phyloP scores from a whole-genome alignment of 1,140 invertebrate genomes.

The Zophobas atratus region DNA sequence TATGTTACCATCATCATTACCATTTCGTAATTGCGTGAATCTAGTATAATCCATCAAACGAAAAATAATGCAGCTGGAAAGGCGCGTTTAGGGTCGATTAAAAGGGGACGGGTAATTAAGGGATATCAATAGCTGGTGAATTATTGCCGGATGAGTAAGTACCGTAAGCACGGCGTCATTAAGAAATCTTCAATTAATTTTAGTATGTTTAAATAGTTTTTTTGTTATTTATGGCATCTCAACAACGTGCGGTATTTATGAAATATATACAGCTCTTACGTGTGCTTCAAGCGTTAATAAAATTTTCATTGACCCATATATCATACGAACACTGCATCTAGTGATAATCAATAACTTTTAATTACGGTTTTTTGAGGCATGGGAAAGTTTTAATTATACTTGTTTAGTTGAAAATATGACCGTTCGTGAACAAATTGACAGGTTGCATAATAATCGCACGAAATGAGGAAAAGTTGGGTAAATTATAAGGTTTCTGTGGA shows the following conservation, averaged over 20 bases:
- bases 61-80: neutral
- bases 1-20: too few species aligned
- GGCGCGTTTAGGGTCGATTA: neutral
- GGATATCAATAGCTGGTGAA: neutral
- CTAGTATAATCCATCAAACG: too few species aligned
- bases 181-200: slow-evolving; percentile 25
- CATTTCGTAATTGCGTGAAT: too few species aligned
- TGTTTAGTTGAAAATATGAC: neutral
- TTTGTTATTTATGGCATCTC: slow-evolving; percentile 27
- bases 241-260: slow-evolving; percentile 2
- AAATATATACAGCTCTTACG: neutral
- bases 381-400: slow-evolving; percentile 10
- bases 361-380: slow-evolving; percentile 1
- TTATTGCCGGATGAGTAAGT: slow-evolving; percentile 14
- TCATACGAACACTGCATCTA: neutral
- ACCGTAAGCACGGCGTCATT: slow-evolving; percentile 3
- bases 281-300: slow-evolving; percentile 9
- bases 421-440: neutral
- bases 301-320: slow-evolving; percentile 31
- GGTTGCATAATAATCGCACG: neutral
- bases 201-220: slow-evolving; percentile 3
- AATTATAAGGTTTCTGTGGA: too few species aligned
- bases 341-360: slow-evolving; percentile 22
- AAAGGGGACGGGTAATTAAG: neutral
- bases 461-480: too few species aligned